A percentile compares a stretch with the other conserved stretches of the same genome.
Evolutionary conservation across 2,797 vertebrate species (phyloP).

Genomic region (Bovichtus diacanthus): DNA sequence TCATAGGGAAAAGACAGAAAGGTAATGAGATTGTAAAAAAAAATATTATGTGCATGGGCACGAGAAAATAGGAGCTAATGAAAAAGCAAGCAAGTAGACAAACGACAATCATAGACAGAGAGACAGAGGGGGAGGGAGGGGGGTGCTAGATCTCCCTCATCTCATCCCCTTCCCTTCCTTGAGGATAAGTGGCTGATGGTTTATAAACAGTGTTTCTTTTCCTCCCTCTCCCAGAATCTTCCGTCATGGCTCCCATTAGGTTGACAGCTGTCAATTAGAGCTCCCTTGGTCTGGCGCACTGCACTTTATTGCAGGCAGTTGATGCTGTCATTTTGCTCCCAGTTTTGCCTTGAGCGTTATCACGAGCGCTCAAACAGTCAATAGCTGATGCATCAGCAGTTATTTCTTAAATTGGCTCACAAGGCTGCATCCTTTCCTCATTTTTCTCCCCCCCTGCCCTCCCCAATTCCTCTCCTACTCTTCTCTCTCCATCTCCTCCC

Average conservation of each 20-base stretch:
- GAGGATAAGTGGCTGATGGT: slow-evolving; percentile 87
- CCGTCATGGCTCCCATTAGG: slow-evolving; percentile 94
- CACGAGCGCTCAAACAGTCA: slow-evolving; percentile 94
- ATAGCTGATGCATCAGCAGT: slow-evolving; percentile 99
- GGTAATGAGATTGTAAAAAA: slow-evolving; percentile 75
- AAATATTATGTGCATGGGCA: slow-evolving; percentile 70
- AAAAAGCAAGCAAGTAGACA: slow-evolving; percentile 80
- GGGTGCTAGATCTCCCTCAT: slow-evolving; percentile 48
- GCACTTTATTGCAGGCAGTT: slow-evolving; percentile 96
- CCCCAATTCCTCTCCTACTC: slow-evolving; percentile 69
- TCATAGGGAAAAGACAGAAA: slow-evolving; percentile 76
- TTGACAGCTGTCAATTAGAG: slow-evolving; percentile 98
- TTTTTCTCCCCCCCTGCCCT: slow-evolving; percentile 50
- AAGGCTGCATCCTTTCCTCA: slow-evolving; percentile 90
- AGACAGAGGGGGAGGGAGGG: slow-evolving; percentile 55
- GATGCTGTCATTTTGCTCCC: slow-evolving; percentile 97
- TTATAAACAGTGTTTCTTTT: slow-evolving; percentile 90
- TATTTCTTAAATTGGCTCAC: slow-evolving; percentile 97
- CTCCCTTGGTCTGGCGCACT: slow-evolving; percentile 94
- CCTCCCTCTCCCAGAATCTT: slow-evolving; percentile 89
- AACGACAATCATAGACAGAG: slow-evolving; percentile 78
- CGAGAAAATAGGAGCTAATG: slow-evolving; percentile 70
- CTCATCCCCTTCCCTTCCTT: slow-evolving; percentile 76
- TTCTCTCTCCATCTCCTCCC: slow-evolving; percentile 56
- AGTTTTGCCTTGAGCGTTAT: slow-evolving; percentile 96